Conservation (phyloP, 2,113 vertebrate species). For the Tenebrosternarchus preto region DNA sequence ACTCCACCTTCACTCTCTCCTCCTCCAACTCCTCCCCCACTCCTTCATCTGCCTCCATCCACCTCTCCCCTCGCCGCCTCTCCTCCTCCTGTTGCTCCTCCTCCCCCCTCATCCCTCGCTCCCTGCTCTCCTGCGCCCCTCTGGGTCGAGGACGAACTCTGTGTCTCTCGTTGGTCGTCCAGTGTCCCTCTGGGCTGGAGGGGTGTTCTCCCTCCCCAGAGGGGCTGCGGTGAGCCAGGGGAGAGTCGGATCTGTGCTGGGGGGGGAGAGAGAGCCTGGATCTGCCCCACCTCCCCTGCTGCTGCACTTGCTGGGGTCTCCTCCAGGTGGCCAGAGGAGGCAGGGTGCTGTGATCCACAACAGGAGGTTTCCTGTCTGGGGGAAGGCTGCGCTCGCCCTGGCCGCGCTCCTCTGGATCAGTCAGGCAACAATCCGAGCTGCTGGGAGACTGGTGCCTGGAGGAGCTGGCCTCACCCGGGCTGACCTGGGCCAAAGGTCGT, state of each 20-base stretch:
- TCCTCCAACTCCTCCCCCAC: constrained; percentile 58
- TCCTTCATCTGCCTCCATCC: constrained; percentile 73
- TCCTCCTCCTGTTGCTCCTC: constrained; percentile 66
- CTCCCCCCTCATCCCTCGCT: constrained; percentile 57
- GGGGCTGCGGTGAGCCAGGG: constrained; percentile 9
- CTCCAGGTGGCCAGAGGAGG: constrained; percentile 44
- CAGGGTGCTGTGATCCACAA: constrained; percentile 19
- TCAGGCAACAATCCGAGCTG: constrained; percentile 84
- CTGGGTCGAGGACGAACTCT: constrained; percentile 57
- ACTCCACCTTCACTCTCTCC: constrained; percentile 49
- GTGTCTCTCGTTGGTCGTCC: constrained; percentile 14
- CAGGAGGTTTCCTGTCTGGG: constrained; percentile 23
- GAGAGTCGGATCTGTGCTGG: constrained; percentile 27
- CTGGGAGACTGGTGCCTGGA: constrained; percentile 86
- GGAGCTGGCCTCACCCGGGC: constrained; percentile 45
- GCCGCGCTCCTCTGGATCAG: constrained; percentile 22
- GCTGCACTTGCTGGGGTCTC: constrained; percentile 35
- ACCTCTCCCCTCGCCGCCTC: constrained; percentile 67
- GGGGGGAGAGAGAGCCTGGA: constrained; percentile 30
- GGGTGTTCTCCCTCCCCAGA: constrained; percentile 16
- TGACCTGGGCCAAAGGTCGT: constrained; percentile 32
- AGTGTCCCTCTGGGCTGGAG: constrained; percentile 14
- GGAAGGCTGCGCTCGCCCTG: not conserved
- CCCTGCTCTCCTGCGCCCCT: constrained; percentile 61
- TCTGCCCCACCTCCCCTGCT: constrained; percentile 44